These are phyloP conservation scores for Procambarus virginalis DNA, from an alignment of 1,140 invertebrate species.

Conservation along the genomic window DNA sequence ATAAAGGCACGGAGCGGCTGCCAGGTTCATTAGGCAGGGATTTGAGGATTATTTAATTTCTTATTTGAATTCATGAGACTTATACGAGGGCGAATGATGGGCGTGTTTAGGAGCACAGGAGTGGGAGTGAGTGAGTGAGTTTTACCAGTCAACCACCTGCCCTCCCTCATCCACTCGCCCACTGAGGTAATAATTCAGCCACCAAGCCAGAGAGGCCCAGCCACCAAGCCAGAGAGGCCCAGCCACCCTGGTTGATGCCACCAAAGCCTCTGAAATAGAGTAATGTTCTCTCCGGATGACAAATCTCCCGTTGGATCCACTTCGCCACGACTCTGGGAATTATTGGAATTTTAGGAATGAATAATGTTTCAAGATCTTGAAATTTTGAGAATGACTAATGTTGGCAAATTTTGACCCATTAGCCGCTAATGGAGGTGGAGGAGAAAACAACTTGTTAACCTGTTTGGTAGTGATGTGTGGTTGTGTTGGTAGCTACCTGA, in stretches of 20 bases:
- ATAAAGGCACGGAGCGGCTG: background rate
- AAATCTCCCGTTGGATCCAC: background rate
- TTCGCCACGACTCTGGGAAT: background rate
- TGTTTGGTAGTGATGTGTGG: background rate
- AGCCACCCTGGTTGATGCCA: background rate
- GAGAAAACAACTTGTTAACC: background rate
- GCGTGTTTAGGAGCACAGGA: background rate
- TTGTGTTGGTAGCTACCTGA: too few relatives aligned
- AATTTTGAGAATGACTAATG: constrained; percentile 6
- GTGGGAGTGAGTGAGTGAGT: background rate
- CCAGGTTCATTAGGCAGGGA: background rate
- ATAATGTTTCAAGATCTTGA: constrained; percentile 1
- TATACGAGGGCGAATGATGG: background rate
- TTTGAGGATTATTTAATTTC: background rate
- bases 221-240: background rate
- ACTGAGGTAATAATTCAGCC: background rate
- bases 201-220: background rate
- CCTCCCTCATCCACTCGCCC: background rate
- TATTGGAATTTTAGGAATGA: constrained; percentile 4
- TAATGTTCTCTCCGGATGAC: constrained; percentile 10
- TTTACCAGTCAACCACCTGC: background rate
- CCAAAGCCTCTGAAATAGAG: background rate
- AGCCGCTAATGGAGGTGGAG: background rate
- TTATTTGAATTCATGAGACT: background rate
- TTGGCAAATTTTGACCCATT: constrained; percentile 10